These are phyloP conservation scores for Leucoma salicis DNA, from an alignment of 2,888 invertebrate genomes.

Conservation along the genomic window DNA sequence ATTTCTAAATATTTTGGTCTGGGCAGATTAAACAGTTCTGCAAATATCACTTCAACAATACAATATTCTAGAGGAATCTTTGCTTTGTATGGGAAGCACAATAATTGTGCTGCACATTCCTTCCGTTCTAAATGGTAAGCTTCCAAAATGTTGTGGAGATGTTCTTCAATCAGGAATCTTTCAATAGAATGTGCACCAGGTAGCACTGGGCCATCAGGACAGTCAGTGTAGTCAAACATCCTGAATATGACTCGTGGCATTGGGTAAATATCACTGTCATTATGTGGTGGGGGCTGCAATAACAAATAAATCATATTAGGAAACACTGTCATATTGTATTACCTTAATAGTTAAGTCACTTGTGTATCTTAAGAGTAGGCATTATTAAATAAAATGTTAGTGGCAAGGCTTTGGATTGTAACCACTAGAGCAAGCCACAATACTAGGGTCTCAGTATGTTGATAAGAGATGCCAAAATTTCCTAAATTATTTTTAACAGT, in stretches of 20 bases:
- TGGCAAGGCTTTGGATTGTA: too few relatives aligned
- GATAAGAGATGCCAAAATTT: too few relatives aligned
- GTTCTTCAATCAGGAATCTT: conserved; percentile 98
- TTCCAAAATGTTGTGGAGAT: conserved; percentile 95
- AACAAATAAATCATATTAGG: background rate
- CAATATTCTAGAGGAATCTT: conserved; percentile 99
- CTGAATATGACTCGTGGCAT: conserved; percentile 97
- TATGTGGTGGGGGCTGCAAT: conserved; percentile 93
- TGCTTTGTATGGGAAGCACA: conserved; percentile 95
- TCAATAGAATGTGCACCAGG: conserved; percentile 99
- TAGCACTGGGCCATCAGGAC: conserved; percentile 94
- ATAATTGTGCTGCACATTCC: conserved; percentile 95
- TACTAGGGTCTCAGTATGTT: too few relatives aligned
- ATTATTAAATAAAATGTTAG: too few relatives aligned
- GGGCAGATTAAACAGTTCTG: conserved; percentile 96
- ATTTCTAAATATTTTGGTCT: conserved; percentile 94
- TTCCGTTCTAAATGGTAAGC: conserved; percentile 94
- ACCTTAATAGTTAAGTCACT: too few relatives aligned
- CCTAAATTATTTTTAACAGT: too few relatives aligned
- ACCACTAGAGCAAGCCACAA: too few relatives aligned
- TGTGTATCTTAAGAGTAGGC: too few relatives aligned
- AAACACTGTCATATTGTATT: too few relatives aligned
- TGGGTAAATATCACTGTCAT: conserved; percentile 94
- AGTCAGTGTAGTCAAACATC: conserved; percentile 99
- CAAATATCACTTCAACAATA: conserved; percentile 98